phyloP scores from a whole-genome alignment of 2,113 vertebrate genomes.

The Syngnathus typhle region DNA sequence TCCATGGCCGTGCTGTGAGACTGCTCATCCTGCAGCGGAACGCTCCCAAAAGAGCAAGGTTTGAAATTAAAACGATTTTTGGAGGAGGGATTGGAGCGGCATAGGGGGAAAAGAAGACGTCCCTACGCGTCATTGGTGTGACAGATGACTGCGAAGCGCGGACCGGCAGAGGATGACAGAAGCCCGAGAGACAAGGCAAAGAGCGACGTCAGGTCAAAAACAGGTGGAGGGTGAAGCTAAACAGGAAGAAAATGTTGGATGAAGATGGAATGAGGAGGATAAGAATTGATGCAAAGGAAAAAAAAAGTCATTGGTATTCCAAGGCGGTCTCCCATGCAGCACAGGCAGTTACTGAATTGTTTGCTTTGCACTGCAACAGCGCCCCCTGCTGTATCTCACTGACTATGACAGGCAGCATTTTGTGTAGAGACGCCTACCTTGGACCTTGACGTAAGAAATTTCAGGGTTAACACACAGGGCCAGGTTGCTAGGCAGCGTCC shows the following conservation, averaged over 20 bases:
- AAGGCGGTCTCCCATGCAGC: slow-evolving; percentile 66
- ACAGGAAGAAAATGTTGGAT: slow-evolving; percentile 23
- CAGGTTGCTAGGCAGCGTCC: slow-evolving; percentile 95
- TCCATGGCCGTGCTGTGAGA: slow-evolving; percentile 6
- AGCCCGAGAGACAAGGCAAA: slow-evolving; percentile 18
- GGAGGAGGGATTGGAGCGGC: slow-evolving; percentile 23
- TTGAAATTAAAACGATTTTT: background rate
- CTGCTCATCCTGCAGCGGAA: slow-evolving; percentile 2
- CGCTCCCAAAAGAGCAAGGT: slow-evolving; percentile 21
- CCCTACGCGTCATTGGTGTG: slow-evolving; percentile 41
- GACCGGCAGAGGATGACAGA: slow-evolving; percentile 47
- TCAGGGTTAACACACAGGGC: slow-evolving; percentile 92
- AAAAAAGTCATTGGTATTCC: slow-evolving; percentile 69
- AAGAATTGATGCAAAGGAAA: slow-evolving; percentile 20
- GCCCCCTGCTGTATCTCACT: slow-evolving; percentile 54
- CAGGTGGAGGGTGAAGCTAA: slow-evolving; percentile 41
- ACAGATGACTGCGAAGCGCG: slow-evolving; percentile 57
- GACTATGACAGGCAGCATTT: background rate
- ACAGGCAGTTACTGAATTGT: slow-evolving; percentile 1
- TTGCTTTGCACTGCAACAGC: slow-evolving; percentile 40
- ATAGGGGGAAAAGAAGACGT: slow-evolving; percentile 47
- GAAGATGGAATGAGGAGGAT: slow-evolving; percentile 21
- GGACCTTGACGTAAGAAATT: slow-evolving; percentile 81
- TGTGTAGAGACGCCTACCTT: slow-evolving; percentile 71
- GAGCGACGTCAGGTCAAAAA: slow-evolving; percentile 27